Percentiles rank a stretch among this genome's conserved stretches.
Evolutionary conservation across 2,113 vertebrate genomes (phyloP).

Genomic region (Thermophis baileyi): DNA sequence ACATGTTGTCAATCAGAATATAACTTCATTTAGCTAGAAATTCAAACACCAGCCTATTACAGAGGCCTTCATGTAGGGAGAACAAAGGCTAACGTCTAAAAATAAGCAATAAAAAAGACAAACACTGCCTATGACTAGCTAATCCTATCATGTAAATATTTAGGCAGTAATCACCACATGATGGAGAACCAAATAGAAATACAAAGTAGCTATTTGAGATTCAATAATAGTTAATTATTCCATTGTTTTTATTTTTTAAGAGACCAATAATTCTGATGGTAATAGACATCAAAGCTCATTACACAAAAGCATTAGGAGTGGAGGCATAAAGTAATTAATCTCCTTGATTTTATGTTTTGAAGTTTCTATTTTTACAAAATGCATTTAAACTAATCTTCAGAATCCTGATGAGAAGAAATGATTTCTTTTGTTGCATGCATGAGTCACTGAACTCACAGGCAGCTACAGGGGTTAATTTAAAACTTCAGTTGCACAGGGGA

Average conservation of each 20-base stretch:
- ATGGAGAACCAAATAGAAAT: constrained; percentile 14
- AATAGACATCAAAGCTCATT: constrained; percentile 2
- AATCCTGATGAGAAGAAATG: constrained; percentile 18
- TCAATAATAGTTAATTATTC: background rate
- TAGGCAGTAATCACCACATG: constrained; percentile 1
- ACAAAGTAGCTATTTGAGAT: background rate
- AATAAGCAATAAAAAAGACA: background rate
- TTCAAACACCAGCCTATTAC: background rate
- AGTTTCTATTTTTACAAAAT: background rate
- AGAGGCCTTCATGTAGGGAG: background rate
- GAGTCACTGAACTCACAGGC: background rate
- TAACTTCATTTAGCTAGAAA: background rate
- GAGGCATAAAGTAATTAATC: background rate
- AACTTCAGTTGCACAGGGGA: accelerated
- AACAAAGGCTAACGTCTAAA: background rate
- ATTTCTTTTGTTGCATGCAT: background rate
- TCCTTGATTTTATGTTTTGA: background rate
- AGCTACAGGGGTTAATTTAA: background rate
- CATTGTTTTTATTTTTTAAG: constrained; percentile 1
- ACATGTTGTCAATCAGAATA: background rate
- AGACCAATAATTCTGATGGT: background rate
- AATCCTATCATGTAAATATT: constrained; percentile 12
- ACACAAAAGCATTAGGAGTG: background rate
- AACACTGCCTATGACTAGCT: background rate
- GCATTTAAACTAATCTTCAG: background rate